phyloP scores from a whole-genome alignment of 2,113 vertebrate species.

The Chloroceryle aenea region DNA sequence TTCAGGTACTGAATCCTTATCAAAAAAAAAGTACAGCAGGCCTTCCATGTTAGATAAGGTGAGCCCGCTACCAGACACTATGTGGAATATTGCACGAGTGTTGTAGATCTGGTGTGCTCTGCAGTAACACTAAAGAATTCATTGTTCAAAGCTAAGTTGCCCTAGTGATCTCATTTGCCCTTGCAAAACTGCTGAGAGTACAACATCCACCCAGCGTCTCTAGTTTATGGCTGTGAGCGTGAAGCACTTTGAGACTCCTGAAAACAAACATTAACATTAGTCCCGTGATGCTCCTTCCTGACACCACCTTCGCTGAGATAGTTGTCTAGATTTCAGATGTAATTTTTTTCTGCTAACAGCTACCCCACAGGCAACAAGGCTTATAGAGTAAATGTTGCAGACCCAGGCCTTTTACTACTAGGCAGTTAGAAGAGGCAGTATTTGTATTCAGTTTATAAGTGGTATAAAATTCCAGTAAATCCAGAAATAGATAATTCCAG shows the following conservation, averaged over 20 bases:
- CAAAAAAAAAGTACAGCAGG: background rate
- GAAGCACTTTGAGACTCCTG: background rate
- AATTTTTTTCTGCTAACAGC: background rate
- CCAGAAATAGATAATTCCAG: background rate
- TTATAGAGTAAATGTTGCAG: background rate
- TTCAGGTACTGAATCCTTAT: background rate
- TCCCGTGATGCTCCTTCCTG: background rate
- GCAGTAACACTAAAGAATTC: background rate
- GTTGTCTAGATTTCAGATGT: background rate
- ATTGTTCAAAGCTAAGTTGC: background rate
- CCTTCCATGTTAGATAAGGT: background rate
- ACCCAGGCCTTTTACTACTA: background rate
- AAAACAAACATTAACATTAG: background rate
- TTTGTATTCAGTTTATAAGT: background rate
- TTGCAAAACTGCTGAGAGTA: background rate
- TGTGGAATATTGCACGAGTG: background rate
- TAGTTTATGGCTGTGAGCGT: background rate
- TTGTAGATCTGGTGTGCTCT: background rate
- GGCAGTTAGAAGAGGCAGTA: background rate
- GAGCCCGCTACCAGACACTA: background rate
- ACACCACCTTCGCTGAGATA: background rate
- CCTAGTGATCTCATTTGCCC: conserved; percentile 6
- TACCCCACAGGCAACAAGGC: background rate
- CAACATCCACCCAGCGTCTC: background rate
- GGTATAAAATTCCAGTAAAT: background rate